Base-by-base conservation (phyloP, 2,113 vertebrate genomes). In the Pionites leucogaster region DNA sequence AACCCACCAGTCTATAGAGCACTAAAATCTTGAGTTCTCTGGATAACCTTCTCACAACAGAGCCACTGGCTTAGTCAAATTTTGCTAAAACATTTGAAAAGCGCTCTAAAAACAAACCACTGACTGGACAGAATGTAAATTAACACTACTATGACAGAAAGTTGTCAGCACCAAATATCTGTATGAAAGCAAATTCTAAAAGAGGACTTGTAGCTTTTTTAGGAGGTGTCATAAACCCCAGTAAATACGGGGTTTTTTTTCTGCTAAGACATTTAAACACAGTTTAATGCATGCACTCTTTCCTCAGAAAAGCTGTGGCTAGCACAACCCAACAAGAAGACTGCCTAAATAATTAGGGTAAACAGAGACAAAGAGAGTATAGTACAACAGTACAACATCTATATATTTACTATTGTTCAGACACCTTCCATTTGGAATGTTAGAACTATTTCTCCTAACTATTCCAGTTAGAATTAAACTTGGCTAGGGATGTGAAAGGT, bases 191-290 rank as follows among this genome's bases (percentile, higher is more conserved):
- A 44, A 78, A 65, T 33, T 76, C 64, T 42, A 20, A 11, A 86
- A 82, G 11, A 46, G 8, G 13, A 74, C 53, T 60, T 2, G 1
- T 7, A 76, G 35, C 18, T 23, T 4, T 88, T 47, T 42, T 86
- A 60, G 29, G 9, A 72, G 5, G 19, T 42, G 6, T 8, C 14
- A 57, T 33, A 59, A 87, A 87, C 70, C 2, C 5, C 28, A 82
- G 17, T 9, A 82, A 62, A 42, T 2, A 1, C 3, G 7, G 2
- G 1, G 0, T 0, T 2, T 33, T 67, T 62, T 33, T 75, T 41
- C 62, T 59, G 22, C 16, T 44, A 75, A 78, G 19, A 31, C 17
- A 82, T 57, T 70, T 62, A 74, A 89, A 50, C 9, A 46, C 5
- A 44, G 25, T 42, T 69, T 62, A 39, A 84, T 15, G 13, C 9